Base-by-base conservation (phyloP, 2,888 invertebrate species). In the Nymphalis c-album region DNA sequence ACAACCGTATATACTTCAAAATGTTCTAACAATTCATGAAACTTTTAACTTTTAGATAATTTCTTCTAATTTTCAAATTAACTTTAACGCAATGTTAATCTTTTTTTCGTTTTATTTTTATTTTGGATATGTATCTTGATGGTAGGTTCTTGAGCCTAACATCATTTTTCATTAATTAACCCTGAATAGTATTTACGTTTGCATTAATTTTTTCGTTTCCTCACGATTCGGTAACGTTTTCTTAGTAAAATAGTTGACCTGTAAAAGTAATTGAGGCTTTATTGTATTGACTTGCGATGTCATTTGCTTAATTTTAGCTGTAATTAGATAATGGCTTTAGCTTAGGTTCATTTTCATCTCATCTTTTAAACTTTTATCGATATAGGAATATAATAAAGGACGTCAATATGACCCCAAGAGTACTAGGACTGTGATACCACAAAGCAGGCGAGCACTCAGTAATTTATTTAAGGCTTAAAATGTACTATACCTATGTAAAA, bases 391-490 rank as follows among this genome's bases (percentile, higher is more conserved):
- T 48, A 22, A 46, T 61, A 51, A 67, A n/a, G 16, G 67, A 62
- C 53, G 62, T 60, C n/a, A n/a, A 60, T 46, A 53, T 45, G 63
- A 69, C 69, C 66, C 69, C 67, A 60, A 60, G 55, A 68, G 53
- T 69, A 61, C 64, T 68, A 69, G 82, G 82, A 87, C 90, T 91
- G 91, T 91, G 91, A 91, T 90, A 91, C 85, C 85, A 88, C 85
- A 78, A 83, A 78, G 75, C 77, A 80, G 79, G 65, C 76, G 76
- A 82, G 83, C 85, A 88, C 85, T 82, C 76, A 79, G 78, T 80
- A 81, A 78, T 82, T 82, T 85, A 84, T 81, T 82, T 80, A 83
- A 77, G 77, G 76, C 72, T 73, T 75, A 73, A 72, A 78, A 76
- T 78, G 76, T 76, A 82, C 81, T 78, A 76, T 83, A 83, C 78